Conservation (phyloP, 1,140 invertebrate species). For the Leptopilina clavipes region DNA sequence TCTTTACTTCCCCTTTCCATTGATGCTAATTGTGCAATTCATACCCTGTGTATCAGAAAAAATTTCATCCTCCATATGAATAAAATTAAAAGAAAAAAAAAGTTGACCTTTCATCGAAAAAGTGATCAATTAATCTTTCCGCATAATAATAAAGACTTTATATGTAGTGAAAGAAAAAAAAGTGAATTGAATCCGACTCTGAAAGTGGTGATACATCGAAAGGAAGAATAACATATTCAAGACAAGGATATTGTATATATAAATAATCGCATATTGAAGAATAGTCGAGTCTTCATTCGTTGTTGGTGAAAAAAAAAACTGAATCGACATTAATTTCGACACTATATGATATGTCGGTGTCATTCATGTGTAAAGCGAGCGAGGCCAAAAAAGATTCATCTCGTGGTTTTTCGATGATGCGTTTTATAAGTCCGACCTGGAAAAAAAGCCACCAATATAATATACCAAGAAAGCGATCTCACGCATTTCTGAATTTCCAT, state of each 20-base stretch:
- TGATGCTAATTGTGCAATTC: slow-evolving; percentile 4
- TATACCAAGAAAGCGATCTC: slow-evolving; percentile 36
- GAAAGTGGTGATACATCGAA: neutral
- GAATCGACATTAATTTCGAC: slow-evolving; percentile 37
- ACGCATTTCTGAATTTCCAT: slow-evolving; percentile 42
- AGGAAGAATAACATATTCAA: neutral
- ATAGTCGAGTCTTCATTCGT: slow-evolving; percentile 18
- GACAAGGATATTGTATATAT: neutral
- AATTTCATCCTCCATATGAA: neutral
- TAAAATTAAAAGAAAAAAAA: neutral
- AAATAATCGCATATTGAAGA: neutral
- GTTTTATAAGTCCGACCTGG: neutral
- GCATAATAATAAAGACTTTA: slow-evolving; percentile 9
- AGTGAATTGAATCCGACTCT: slow-evolving; percentile 1
- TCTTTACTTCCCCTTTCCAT: neutral
- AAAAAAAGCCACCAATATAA: neutral
- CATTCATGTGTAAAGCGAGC: slow-evolving; percentile 34
- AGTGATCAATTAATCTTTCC: slow-evolving; percentile 14
- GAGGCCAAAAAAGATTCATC: neutral
- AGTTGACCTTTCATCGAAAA: slow-evolving; percentile 1
- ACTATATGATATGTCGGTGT: neutral
- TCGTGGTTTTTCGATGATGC: slow-evolving; percentile 28
- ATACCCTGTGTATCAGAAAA: neutral
- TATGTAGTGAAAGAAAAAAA: neutral
- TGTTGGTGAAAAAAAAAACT: slow-evolving; percentile 6